A percentile compares a stretch with the other conserved stretches of the same genome.
Evolutionary conservation across 1,140 invertebrate genomes (phyloP).

Genomic region (Neodiprion lecontei): DNA sequence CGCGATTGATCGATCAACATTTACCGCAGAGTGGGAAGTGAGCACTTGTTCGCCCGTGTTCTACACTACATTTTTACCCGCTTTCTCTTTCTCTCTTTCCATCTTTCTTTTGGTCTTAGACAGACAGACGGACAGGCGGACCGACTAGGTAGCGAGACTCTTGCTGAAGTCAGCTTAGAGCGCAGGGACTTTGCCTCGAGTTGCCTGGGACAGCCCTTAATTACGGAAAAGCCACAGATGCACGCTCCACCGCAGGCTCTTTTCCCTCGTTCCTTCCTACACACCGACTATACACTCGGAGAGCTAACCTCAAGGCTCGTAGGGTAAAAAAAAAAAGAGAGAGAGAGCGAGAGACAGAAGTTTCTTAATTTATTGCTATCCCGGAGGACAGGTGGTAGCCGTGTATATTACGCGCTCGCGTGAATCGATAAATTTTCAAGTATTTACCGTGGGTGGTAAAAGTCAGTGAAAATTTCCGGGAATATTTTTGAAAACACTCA

Average conservation of each 20-base stretch:
- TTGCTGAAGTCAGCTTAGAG: not conserved
- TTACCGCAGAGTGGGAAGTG: too few species aligned
- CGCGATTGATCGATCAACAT: too few species aligned
- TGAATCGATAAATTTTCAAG: too few species aligned
- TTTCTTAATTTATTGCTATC: not conserved
- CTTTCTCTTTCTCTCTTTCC: too few species aligned
- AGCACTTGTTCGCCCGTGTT: too few species aligned
- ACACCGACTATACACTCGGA: not conserved
- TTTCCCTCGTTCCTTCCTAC: not conserved
- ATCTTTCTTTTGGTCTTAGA: not conserved
- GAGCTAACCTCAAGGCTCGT: not conserved
- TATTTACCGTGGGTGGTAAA: too few species aligned
- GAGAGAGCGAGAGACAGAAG: not conserved
- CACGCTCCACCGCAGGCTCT: constrained; percentile 4
- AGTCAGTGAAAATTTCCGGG: too few species aligned
- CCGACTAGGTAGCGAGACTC: not conserved
- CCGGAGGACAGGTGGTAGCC: not conserved
- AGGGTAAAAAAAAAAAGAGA: not conserved
- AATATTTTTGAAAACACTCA: too few species aligned
- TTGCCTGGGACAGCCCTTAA: not conserved
- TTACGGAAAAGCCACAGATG: constrained; percentile 7
- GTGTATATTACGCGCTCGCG: not conserved
- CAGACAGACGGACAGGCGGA: not conserved
- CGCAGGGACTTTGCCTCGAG: not conserved
- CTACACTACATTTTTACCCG: too few species aligned